Conservation (phyloP, 2,113 vertebrate genomes). For the Zingel zingel region DNA sequence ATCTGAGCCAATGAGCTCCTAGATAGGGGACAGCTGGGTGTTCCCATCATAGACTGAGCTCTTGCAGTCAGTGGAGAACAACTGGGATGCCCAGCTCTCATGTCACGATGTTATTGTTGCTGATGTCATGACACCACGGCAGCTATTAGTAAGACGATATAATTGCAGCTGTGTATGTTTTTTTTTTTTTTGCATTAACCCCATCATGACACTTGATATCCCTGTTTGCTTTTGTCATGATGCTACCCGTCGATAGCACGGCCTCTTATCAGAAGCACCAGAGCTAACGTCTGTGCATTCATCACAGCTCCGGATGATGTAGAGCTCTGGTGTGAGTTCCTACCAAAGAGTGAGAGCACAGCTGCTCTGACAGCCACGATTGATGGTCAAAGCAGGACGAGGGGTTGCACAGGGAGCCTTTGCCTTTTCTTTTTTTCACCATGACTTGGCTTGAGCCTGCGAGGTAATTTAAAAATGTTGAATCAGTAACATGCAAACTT, state of each 20-base stretch:
- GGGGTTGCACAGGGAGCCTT: conserved; percentile 59
- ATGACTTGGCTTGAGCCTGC: conserved; percentile 48
- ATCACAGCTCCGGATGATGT: conserved; percentile 70
- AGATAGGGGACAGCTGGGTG: too few species aligned
- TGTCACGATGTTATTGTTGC: too few species aligned
- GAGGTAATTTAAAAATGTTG: conserved; percentile 73
- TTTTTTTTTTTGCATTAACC: neutral
- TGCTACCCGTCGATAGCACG: conserved; percentile 29
- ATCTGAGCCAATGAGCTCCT: too few species aligned
- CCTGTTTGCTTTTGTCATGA: conserved; percentile 13
- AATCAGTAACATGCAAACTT: conserved; percentile 75
- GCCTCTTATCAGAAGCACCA: conserved; percentile 61
- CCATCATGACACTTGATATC: neutral
- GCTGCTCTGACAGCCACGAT: conserved; percentile 78
- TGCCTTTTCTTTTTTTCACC: conserved; percentile 58
- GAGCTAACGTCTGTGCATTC: conserved; percentile 55
- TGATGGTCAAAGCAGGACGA: conserved; percentile 65
- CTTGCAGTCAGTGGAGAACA: too few species aligned
- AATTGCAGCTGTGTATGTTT: neutral
- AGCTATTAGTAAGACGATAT: neutral
- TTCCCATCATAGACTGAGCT: too few species aligned
- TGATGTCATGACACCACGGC: too few species aligned
- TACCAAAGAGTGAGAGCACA: conserved; percentile 58
- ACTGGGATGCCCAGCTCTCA: too few species aligned
- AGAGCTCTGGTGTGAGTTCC: conserved; percentile 58